Evolutionary conservation across 2,888 invertebrate genomes (phyloP).

Genomic region (Seira musarum): DNA sequence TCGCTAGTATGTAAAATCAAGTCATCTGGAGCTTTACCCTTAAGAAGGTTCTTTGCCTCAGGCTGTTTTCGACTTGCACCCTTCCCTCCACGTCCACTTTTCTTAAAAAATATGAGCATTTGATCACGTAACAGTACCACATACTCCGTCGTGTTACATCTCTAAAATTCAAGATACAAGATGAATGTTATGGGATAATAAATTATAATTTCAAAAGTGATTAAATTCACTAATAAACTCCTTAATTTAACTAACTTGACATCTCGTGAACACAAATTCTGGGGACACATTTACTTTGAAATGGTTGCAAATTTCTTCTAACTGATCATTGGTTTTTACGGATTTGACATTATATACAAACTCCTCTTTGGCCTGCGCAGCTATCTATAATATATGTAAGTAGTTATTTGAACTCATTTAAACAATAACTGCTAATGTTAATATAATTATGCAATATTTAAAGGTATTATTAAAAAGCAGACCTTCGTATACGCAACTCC

Average conservation of each 20-base stretch:
- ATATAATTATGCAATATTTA: too few relatives aligned
- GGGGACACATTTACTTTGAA: slow-evolving; percentile 79
- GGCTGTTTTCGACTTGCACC: background rate
- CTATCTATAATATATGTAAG: background rate
- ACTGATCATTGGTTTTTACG: slow-evolving; percentile 77
- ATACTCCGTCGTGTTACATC: slow-evolving; percentile 75
- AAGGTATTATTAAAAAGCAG: background rate
- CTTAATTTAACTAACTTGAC: slow-evolving; percentile 76
- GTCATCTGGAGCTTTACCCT: slow-evolving; percentile 22
- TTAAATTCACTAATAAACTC: background rate
- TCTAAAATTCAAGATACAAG: slow-evolving; percentile 69
- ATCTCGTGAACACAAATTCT: slow-evolving; percentile 81
- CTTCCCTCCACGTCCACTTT: background rate
- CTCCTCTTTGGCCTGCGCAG: slow-evolving; percentile 75
- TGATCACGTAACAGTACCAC: slow-evolving; percentile 72
- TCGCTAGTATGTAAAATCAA: slow-evolving; percentile 29
- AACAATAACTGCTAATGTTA: background rate
- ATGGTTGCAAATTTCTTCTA: slow-evolving; percentile 78
- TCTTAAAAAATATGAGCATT: background rate
- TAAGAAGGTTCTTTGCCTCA: background rate
- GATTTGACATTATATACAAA: slow-evolving; percentile 78
- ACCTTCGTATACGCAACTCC: slow-evolving; percentile 72
- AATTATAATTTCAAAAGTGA: background rate
- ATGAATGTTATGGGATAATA: background rate
- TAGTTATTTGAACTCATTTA: slow-evolving; percentile 68